Evolutionary conservation across 92 coral and sea anemone species (phyloP), one percentile per base, ranked within the genome.

Genomic region (Palythoa grandiflora): DNA sequence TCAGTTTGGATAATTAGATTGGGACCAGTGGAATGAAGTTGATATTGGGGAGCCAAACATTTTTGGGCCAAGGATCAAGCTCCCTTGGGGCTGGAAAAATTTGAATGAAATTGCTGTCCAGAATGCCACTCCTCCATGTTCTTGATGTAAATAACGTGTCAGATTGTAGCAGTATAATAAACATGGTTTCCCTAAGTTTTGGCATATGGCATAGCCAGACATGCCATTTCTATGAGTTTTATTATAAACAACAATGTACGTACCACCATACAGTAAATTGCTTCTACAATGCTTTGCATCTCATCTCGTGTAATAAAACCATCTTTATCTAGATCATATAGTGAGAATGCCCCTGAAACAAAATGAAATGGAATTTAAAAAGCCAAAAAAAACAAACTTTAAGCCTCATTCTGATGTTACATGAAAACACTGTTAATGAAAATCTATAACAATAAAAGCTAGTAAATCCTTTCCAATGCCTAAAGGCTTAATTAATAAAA

Each of bases 261-360:
- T 91, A 96, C 98, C 98, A 95, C 98, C 98, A 96, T 95, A 77
- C 87, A 83, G 37, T 96, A 95, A 14, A 96, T 96, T 35, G 98
- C 94, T 78, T 92, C 94, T 38, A 96, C 98, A 75, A 96, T 96
- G 84, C 93, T 92, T 47, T 93, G 92, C 99, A 96, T 96, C 86
- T 96, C 99, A 71, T 91, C 98, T 91, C 96, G 90, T 38, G 99
- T 96, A 37, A 96, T 96, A 73, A 86, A 96, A 20, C 99, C 99
- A 92, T 96, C 96, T 80, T 96, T 92, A 79, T 96, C 98, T 59
- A 96, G 89, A 83, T 96, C 99, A 84, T 96, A 96, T 19, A 96
- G 91, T 52, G 94, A 93, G 89, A 96, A 96, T 59, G 99, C 99
- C 99, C 99, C 99, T 96, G 66, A 38, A 87, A 75, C 52, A 73